Evolutionary conservation across 2,888 invertebrate species (phyloP).

Genomic region (Selenia dentaria): DNA sequence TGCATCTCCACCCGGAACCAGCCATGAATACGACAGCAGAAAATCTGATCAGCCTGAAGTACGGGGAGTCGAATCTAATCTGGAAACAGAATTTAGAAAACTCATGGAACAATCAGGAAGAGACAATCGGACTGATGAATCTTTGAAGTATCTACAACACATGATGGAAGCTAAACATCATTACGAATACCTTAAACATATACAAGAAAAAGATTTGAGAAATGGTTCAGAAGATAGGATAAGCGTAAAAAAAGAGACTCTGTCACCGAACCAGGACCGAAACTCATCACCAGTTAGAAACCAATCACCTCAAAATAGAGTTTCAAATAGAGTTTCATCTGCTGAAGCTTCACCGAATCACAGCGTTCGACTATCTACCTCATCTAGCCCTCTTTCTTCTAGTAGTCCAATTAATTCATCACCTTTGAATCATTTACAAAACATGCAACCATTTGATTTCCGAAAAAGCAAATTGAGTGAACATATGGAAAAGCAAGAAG

Average conservation of each 20-base stretch:
- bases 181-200: slow-evolving; percentile 66
- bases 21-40: slow-evolving; percentile 63
- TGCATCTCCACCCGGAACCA: slow-evolving; percentile 81
- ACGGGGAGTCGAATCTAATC: slow-evolving; percentile 73
- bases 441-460: slow-evolving; percentile 98
- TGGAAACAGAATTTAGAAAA: slow-evolving; percentile 83
- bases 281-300: slow-evolving; percentile 51
- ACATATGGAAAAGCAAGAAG: slow-evolving; percentile 64
- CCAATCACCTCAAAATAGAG: slow-evolving; percentile 59
- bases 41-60: slow-evolving; percentile 68
- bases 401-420: slow-evolving; percentile 88
- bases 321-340: slow-evolving; percentile 62
- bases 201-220: slow-evolving; percentile 65
- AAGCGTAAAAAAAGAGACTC: slow-evolving; percentile 61
- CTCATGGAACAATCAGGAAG: slow-evolving; percentile 84
- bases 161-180: slow-evolving; percentile 77
- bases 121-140: slow-evolving; percentile 69
- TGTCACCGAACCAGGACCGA: slow-evolving; percentile 59
- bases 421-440: slow-evolving; percentile 95
- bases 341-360: slow-evolving; percentile 71
- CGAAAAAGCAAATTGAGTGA: slow-evolving; percentile 85
- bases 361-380: slow-evolving; percentile 71
- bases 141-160: slow-evolving; percentile 73
- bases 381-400: slow-evolving; percentile 73
- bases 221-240: slow-evolving; percentile 44